phyloP scores from a whole-genome alignment of 1,140 invertebrate genomes.

The Bombus terrestris region DNA sequence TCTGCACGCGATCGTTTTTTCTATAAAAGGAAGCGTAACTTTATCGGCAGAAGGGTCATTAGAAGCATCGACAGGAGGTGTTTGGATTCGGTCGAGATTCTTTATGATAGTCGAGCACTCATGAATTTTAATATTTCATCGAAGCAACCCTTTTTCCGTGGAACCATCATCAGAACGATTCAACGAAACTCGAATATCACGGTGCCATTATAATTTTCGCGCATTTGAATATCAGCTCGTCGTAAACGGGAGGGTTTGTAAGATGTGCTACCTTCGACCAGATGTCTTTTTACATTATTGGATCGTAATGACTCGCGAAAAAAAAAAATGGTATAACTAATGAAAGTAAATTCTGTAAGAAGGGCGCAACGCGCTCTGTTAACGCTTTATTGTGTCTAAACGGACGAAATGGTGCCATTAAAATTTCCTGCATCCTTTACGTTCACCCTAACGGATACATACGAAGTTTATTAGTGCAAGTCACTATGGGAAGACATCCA shows the following conservation, averaged over 20 bases:
- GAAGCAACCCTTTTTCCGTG: conserved; percentile 64
- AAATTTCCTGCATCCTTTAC: conserved; percentile 66
- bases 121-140: conserved; percentile 79
- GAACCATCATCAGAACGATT: conserved; percentile 57
- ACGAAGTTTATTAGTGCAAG: conserved; percentile 68
- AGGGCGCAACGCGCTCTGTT: conserved; percentile 70
- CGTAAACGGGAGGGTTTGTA: not conserved
- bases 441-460: conserved; percentile 42
- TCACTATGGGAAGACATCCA: conserved; percentile 68
- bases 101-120: conserved; percentile 44
- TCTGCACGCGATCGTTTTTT: not conserved
- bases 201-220: conserved; percentile 64
- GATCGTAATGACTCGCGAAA: conserved; percentile 72
- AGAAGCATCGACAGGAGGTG: conserved; percentile 38
- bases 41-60: not conserved
- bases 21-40: not conserved
- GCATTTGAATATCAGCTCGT: conserved; percentile 60
- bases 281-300: conserved; percentile 58
- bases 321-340: conserved; percentile 48
- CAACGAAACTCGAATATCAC: conserved; percentile 73
- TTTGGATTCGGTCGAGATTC: not conserved
- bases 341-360: conserved; percentile 51
- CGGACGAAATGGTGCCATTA: conserved; percentile 71
- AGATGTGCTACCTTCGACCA: conserved; percentile 56
- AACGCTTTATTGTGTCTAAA: conserved; percentile 78